These are phyloP conservation scores for Tetraneura akinire DNA, from an alignment of 1,140 invertebrate genomes.

Conservation along the genomic window DNA sequence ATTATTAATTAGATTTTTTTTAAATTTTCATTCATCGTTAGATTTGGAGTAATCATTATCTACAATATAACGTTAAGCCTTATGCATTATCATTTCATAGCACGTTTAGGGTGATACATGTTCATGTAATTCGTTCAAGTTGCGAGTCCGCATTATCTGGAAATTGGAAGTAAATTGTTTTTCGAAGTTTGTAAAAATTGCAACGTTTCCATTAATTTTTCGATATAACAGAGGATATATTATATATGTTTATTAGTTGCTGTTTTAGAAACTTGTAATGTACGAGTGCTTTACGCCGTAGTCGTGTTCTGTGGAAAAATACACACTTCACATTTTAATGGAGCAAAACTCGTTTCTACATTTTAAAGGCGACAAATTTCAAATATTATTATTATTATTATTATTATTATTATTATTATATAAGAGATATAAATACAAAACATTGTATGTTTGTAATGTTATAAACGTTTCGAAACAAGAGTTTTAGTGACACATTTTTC, in stretches of 20 bases:
- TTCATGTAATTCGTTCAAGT: slow-evolving; percentile 29
- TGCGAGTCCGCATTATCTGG: slow-evolving; percentile 8
- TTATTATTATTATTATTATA: no score
- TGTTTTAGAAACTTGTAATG: neutral
- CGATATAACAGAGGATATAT: neutral
- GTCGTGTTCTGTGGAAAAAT: no score
- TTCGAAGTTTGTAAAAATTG: neutral
- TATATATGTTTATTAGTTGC: neutral
- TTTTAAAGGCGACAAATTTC: neutral
- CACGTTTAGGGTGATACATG: slow-evolving; percentile 20
- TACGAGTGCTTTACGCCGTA: neutral
- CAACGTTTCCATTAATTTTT: slow-evolving; percentile 23
- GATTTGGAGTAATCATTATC: no score
- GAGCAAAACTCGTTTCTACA: no score
- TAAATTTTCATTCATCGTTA: no score
- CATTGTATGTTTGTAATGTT: neutral
- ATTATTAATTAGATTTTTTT: no score
- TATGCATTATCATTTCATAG: no score
- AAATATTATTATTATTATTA: no score
- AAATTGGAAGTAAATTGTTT: slow-evolving; percentile 26
- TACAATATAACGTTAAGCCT: no score
- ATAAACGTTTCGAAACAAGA: neutral
- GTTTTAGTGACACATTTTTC: no score
- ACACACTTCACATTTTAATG: no score
- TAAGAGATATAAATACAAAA: no score